These are phyloP conservation scores for Theristicus caerulescens DNA, from an alignment of 2,113 vertebrate species.

Conservation along the genomic window DNA sequence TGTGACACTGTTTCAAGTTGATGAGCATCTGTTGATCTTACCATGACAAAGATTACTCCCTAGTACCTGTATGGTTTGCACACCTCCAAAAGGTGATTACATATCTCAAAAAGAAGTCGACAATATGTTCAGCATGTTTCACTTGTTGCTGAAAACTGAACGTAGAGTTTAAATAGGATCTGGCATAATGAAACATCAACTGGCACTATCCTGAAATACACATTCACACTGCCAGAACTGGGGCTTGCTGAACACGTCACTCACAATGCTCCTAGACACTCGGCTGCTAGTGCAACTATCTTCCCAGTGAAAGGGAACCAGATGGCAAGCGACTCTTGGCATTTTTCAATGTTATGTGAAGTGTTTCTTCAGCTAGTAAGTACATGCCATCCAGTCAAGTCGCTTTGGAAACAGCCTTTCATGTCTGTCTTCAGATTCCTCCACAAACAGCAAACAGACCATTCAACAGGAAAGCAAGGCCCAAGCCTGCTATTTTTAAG, in stretches of 20 bases:
- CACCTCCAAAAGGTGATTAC: neutral
- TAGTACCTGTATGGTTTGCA: neutral
- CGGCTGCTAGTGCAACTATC: neutral
- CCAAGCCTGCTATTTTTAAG: neutral
- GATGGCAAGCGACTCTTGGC: constrained; percentile 47
- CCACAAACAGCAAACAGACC: neutral
- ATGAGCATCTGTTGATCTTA: neutral
- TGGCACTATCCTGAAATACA: constrained; percentile 43
- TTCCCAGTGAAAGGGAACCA: constrained; percentile 30
- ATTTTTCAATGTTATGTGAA: constrained; percentile 16
- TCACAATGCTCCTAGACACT: constrained; percentile 40
- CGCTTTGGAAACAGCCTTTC: constrained; percentile 1
- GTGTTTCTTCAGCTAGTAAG: constrained; percentile 44
- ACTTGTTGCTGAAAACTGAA: neutral
- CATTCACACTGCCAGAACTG: constrained; percentile 38
- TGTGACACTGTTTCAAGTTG: neutral
- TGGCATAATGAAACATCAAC: constrained; percentile 24
- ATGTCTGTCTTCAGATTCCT: neutral
- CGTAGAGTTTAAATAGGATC: constrained; percentile 5
- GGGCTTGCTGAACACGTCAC: constrained; percentile 29
- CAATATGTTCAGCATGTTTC: neutral
- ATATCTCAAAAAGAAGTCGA: neutral
- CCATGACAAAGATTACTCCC: neutral
- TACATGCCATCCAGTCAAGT: neutral
- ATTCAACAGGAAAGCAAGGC: neutral